These are phyloP conservation scores for Stramonita haemastoma DNA, from an alignment of 2,888 invertebrate species.

Conservation along the genomic window DNA sequence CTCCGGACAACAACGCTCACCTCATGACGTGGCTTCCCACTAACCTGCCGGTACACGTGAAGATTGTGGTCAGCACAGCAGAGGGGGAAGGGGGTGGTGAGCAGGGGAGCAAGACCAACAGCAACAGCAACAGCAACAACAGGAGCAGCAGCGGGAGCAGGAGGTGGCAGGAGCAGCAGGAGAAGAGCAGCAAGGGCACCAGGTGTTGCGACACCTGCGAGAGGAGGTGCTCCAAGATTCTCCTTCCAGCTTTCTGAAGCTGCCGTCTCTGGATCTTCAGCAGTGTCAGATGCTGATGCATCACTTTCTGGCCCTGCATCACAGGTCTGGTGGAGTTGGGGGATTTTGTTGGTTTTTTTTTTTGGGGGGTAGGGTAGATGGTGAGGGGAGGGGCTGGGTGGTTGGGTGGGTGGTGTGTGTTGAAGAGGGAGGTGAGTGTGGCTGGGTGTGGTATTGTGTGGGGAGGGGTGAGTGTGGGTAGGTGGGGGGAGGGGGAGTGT, in stretches of 20 bases:
- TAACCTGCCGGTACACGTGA: constrained; percentile 68
- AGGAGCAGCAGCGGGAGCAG: constrained; percentile 56
- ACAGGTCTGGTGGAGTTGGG: constrained; percentile 23
- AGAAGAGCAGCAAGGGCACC: neutral
- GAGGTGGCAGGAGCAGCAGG: constrained; percentile 46
- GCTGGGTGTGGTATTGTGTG: neutral
- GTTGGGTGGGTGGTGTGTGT: too few species aligned
- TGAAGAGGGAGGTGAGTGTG: too few species aligned
- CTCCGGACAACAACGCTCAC: constrained; percentile 64
- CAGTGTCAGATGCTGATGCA: constrained; percentile 57
- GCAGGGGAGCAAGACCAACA: too few species aligned
- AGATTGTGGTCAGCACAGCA: constrained; percentile 68
- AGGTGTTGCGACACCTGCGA: neutral
- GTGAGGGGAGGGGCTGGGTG: too few species aligned
- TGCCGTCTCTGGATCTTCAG: constrained; percentile 49
- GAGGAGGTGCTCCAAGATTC: constrained; percentile 42
- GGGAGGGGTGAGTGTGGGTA: neutral
- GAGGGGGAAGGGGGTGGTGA: too few species aligned
- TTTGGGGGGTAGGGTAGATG: too few species aligned
- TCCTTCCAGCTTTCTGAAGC: constrained; percentile 49
- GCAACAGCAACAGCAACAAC: too few species aligned
- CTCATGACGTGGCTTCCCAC: constrained; percentile 71
- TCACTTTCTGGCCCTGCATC: constrained; percentile 45
- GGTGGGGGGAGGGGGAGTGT: neutral
- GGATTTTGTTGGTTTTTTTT: too few species aligned